phyloP scores from a whole-genome alignment of 2,113 vertebrate species.

The Heteronetta atricapilla region DNA sequence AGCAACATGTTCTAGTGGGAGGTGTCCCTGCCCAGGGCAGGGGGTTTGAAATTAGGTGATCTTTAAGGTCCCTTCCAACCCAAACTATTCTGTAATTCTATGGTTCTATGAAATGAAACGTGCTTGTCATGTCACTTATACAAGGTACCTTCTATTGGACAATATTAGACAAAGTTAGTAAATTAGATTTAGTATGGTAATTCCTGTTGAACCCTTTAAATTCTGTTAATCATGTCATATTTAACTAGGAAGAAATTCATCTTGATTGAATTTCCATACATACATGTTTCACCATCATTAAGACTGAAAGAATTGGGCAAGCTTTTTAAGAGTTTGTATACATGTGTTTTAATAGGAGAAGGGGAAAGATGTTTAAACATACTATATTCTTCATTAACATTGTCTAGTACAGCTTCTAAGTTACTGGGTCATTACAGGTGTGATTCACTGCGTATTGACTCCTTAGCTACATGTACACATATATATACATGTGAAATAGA shows the following conservation, averaged over 20 bases:
- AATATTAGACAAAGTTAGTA: neutral
- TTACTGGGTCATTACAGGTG: neutral
- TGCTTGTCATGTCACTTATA: neutral
- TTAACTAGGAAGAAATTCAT: neutral
- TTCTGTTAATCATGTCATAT: neutral
- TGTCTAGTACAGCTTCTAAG: neutral
- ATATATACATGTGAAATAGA: neutral
- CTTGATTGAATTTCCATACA: neutral
- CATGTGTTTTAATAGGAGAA: neutral
- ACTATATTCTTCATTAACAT: neutral
- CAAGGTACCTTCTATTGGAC: neutral
- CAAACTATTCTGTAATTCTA: too few relatives aligned
- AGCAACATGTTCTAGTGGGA: too few relatives aligned
- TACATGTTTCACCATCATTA: neutral
- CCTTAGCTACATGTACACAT: neutral
- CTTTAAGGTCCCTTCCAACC: too few relatives aligned
- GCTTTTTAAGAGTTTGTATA: neutral
- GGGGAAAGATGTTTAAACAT: neutral
- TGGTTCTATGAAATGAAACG: too few relatives aligned
- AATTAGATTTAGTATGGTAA: neutral
- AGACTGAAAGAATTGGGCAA: neutral
- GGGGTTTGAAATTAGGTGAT: too few relatives aligned
- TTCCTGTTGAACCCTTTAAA: neutral
- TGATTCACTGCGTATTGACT: neutral
- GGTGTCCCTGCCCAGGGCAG: too few relatives aligned